Evolutionary conservation across 1,140 invertebrate genomes (phyloP), one percentile per base, ranked within the genome.

Genomic region (Oscheius sp.): DNA sequence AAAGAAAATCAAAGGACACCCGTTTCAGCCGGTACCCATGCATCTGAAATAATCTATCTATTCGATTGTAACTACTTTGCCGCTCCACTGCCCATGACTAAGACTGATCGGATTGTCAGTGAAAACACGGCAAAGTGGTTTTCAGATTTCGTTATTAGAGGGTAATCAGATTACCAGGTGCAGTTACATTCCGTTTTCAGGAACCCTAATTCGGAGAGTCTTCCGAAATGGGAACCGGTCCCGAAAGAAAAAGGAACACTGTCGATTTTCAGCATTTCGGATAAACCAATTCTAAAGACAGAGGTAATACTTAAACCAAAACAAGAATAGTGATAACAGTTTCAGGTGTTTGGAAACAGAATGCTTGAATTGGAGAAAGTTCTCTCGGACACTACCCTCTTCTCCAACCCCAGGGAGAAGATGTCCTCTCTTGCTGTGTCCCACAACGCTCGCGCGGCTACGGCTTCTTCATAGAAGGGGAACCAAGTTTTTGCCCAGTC

Each of bases 51-150:
- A 10, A 63, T 42, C 61, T 63, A 63, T 63, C 31, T 63, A 7
- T 63, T 63, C 29, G 61, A 63, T 63, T 32, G 61, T 34, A 63
- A 63, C 61, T 63, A 63, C 26, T 63, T 63, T 32, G 7, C 15
- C 0, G 32, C 61, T n/a, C 61, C 61, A 7, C 26, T 29, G 10
- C 31, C 61, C 0, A 63, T 63, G 61, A 26, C 31, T 32, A 38
- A 63, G 20, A 63, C 61, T 13, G 61, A 63, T 63, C 10, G 36
- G 13, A 29, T 36, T 36, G 61, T 63, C 10, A 34, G 36, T n/a
- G 36, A 63, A 38, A 63, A 36, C 32, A 1, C 36, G 10, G 32
- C 61, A 18, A 29, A n/a, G 20, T 63, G 36, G 32, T 36, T 63
- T 34, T 10, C 61, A n/a, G 32, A 36, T 34, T 63, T 63, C 31